Conservation (phyloP, 2,113 vertebrate species). For the Trinectes maculatus region DNA sequence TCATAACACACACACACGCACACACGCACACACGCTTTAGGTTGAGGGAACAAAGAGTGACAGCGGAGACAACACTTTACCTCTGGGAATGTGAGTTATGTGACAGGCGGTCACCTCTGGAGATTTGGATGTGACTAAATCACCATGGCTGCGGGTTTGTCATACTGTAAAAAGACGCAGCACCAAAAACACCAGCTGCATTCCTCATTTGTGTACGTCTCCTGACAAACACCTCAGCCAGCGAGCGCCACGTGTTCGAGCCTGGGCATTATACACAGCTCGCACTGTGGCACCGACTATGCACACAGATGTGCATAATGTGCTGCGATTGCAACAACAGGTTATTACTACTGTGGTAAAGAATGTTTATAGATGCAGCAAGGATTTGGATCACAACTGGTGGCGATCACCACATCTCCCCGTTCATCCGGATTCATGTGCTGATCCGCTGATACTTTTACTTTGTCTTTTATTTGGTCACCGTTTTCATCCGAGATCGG, state of each 20-base stretch:
- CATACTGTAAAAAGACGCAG: constrained; percentile 39
- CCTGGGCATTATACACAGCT: background rate
- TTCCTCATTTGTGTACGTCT: constrained; percentile 40
- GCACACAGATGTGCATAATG: background rate
- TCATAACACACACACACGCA: constrained; percentile 10
- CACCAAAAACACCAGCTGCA: constrained; percentile 50
- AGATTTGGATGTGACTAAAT: constrained; percentile 44
- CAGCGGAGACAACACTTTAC: constrained; percentile 43
- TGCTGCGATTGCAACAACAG: background rate
- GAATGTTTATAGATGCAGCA: background rate
- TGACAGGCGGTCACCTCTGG: constrained; percentile 63
- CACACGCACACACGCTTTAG: background rate
- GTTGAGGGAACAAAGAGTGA: constrained; percentile 42
- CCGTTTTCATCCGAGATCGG: background rate
- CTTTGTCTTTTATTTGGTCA: background rate
- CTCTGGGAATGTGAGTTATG: constrained; percentile 64
- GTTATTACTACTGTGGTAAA: background rate
- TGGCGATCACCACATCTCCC: background rate
- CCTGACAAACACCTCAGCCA: constrained; percentile 5
- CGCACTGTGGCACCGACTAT: background rate
- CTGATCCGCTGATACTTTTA: background rate
- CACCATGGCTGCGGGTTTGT: constrained; percentile 35
- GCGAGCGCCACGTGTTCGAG: constrained; percentile 8
- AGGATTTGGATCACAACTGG: background rate
- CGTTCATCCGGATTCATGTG: background rate